Base-by-base conservation (phyloP, 2,888 invertebrate genomes). In the Phlogophora meticulosa region DNA sequence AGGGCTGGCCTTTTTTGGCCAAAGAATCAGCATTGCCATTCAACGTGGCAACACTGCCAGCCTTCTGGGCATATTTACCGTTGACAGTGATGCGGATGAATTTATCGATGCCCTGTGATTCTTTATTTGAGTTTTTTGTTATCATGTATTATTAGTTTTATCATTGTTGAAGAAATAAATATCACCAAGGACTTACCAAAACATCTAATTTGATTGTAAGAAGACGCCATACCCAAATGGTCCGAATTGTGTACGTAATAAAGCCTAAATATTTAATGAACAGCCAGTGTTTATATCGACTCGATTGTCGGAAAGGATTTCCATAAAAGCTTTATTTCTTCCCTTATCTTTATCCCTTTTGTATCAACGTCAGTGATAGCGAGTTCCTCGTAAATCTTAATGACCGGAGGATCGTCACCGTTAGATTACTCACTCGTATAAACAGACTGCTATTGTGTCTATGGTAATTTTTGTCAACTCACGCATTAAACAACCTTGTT, bases 351-450 rank as follows among this genome's bases (percentile, higher is more conserved):
- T 81, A 82, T 83, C 80, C 76, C 69, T 79, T 84, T 85, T 83
- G 81, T 69, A 74, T 83, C 73, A 74, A 76, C 84, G 84, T 85
- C 88, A 89, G 87, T 88, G 88, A 85, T 88, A 86, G 80, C 76
- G 85, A 90, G 86, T 84, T 80, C 77, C 82, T 88, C 91, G 86
- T 92, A 90, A 91, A 90, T 90, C 87, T 86, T 89, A 89, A 90
- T 89, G 85, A 81, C 70, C 71, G 59, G 80, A 63, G 73, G 28
- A 28, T 28, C 5, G 28, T 28, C 28, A 80, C 82, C 80, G 80
- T 82, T 75, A 78, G 79, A 78, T 76, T 76, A 66, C 82, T 78
- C 83, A 80, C 72, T 79, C 64, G 62, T 64, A 71, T 81, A 77
- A 78, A 79, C 74, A 81, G 74, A 82, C 72, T 52, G 63, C 70